Percentiles rank a stretch among this genome's conserved stretches.
Evolutionary conservation across 64 coral and sea anemone genomes (phyloP).

Genomic region (Acropora yongei): DNA sequence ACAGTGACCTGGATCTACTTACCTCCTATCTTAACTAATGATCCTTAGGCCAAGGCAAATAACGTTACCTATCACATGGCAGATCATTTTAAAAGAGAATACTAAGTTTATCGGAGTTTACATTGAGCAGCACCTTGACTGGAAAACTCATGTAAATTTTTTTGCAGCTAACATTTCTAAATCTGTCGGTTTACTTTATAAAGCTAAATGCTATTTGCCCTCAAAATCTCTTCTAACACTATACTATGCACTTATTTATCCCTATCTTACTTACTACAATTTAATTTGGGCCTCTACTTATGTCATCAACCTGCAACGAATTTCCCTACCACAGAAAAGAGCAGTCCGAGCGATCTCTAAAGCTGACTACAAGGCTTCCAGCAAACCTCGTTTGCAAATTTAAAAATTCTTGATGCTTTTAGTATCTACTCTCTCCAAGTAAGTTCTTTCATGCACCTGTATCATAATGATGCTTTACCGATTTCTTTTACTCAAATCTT

Average conservation of each 20-base stretch:
- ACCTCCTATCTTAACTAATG: no score
- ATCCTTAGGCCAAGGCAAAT: no score
- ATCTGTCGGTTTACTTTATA: background rate
- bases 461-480: background rate
- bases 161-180: background rate
- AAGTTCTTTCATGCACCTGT: background rate
- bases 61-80: no score
- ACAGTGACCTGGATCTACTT: no score
- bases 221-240: background rate
- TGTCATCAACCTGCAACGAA: no score
- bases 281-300: background rate
- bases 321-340: background rate
- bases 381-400: background rate
- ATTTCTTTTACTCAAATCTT: background rate
- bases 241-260: background rate
- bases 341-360: background rate
- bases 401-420: background rate
- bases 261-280: background rate
- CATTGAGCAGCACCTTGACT: no score
- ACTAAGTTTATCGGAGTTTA: no score
- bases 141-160: no score
- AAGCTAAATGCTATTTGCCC: background rate
- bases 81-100: no score
- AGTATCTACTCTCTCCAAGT: background rate
- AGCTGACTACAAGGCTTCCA: background rate